Evolutionary conservation across 1,140 invertebrate species (phyloP).

Genomic region (Ips nitidus): DNA sequence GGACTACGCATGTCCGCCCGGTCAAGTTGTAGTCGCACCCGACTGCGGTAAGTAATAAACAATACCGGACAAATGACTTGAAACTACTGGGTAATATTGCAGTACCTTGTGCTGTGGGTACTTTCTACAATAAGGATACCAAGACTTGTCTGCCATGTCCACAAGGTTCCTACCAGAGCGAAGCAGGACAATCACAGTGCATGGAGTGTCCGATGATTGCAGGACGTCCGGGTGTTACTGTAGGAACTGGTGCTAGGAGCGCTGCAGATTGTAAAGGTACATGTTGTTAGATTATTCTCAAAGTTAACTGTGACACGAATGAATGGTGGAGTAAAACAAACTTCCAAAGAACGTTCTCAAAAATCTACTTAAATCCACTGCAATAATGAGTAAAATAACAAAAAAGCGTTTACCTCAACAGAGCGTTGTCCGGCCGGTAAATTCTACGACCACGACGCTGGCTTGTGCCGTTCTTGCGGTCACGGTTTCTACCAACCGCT

Average conservation of each 20-base stretch:
- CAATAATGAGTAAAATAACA: too few species aligned
- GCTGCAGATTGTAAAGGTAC: slow-evolving; percentile 86
- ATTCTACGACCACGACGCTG: slow-evolving; percentile 83
- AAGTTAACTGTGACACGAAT: too few species aligned
- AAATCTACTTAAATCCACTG: too few species aligned
- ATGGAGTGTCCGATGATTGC: slow-evolving; percentile 84
- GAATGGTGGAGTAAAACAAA: too few species aligned
- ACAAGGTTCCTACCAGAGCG: slow-evolving; percentile 90
- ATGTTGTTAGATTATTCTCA: neutral
- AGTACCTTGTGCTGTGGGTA: slow-evolving; percentile 94
- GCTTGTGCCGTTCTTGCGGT: slow-evolving; percentile 86
- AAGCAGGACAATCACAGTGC: slow-evolving; percentile 87
- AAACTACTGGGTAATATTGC: slow-evolving; percentile 12
- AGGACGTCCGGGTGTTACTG: slow-evolving; percentile 83
- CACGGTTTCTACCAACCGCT: slow-evolving; percentile 92
- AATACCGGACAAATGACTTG: neutral
- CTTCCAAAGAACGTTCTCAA: neutral
- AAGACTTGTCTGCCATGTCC: slow-evolving; percentile 83
- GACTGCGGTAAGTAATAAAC: slow-evolving; percentile 72
- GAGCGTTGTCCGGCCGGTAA: slow-evolving; percentile 89
- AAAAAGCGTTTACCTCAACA: slow-evolving; percentile 41
- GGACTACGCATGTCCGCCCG: slow-evolving; percentile 89
- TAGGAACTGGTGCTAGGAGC: slow-evolving; percentile 80
- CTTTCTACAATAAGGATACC: slow-evolving; percentile 76
- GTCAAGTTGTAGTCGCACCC: slow-evolving; percentile 89